phyloP scores from a whole-genome alignment of 1,140 invertebrate genomes.

The Drosophila nigromelanica region DNA sequence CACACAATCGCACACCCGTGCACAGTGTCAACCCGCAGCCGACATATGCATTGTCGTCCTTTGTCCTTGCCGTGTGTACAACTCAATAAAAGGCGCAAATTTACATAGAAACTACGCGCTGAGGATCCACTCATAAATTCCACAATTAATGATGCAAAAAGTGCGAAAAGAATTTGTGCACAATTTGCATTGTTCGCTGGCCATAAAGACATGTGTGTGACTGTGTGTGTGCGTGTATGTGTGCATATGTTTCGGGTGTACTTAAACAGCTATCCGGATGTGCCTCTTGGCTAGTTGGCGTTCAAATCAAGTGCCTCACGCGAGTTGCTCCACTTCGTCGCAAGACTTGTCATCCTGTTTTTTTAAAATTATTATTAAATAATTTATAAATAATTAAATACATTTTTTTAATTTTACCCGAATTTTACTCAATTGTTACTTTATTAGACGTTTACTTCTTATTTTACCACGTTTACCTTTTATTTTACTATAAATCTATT shows the following conservation, averaged over 20 bases:
- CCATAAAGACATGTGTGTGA: conserved; percentile 29
- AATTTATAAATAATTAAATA: no score
- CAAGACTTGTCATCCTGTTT: neutral
- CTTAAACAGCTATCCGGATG: neutral
- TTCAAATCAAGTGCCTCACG: neutral
- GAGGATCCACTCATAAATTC: conserved; percentile 68
- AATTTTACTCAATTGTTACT: no score
- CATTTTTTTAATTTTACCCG: no score
- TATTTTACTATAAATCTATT: no score
- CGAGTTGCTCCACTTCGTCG: conserved; percentile 12
- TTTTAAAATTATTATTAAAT: no score
- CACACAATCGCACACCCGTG: conserved; percentile 5
- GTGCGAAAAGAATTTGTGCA: conserved; percentile 75
- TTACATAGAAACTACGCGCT: conserved; percentile 69
- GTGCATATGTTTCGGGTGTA: conserved; percentile 32
- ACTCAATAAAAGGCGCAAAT: conserved; percentile 74
- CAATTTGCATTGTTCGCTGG: conserved; percentile 58
- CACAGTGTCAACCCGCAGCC: conserved; percentile 26
- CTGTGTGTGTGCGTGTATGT: conserved; percentile 2
- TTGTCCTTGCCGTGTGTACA: conserved; percentile 53
- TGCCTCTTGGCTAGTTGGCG: conserved; percentile 7
- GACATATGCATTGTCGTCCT: conserved; percentile 48
- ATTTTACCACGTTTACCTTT: no score
- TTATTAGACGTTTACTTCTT: no score
- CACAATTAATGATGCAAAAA: conserved; percentile 82